Evolutionary conservation across 2,888 invertebrate genomes (phyloP).

Genomic region (Heliconius ethilla): DNA sequence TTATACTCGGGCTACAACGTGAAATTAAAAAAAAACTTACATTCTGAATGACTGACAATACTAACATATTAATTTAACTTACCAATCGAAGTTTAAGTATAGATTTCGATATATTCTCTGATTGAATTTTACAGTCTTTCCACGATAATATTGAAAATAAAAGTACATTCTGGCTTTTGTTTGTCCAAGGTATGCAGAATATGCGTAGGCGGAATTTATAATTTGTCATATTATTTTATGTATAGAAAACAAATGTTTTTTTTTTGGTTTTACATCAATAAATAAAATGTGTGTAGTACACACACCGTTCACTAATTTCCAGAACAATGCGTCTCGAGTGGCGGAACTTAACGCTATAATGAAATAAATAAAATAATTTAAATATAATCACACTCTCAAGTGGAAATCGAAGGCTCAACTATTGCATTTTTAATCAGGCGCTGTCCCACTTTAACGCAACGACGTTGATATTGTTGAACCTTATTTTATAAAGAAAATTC

Average conservation of each 20-base stretch:
- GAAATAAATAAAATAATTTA: not conserved
- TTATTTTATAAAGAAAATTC: too few species aligned
- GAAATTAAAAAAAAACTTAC: too few species aligned
- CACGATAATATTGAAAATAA: not conserved
- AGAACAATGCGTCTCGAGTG: not conserved
- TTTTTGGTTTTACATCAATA: not conserved
- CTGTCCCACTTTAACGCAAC: too few species aligned
- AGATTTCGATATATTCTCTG: not conserved
- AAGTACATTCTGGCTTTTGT: not conserved
- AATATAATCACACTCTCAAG: too few species aligned
- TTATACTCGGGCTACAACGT: too few species aligned
- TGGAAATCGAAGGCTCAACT: too few species aligned
- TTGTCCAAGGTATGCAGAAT: not conserved
- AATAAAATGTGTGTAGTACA: not conserved
- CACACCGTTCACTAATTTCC: too few species aligned
- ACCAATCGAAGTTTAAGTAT: not conserved
- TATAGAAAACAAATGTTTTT: not conserved
- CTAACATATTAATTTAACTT: not conserved
- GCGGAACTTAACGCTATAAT: not conserved
- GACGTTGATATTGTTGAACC: too few species aligned
- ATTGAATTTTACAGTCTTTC: too few species aligned
- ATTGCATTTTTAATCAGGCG: too few species aligned
- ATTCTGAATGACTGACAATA: too few species aligned
- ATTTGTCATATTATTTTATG: not conserved
- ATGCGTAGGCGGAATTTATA: not conserved